Conservation (phyloP, 2,113 vertebrate species). For the Mesembrinibis cayennensis region DNA sequence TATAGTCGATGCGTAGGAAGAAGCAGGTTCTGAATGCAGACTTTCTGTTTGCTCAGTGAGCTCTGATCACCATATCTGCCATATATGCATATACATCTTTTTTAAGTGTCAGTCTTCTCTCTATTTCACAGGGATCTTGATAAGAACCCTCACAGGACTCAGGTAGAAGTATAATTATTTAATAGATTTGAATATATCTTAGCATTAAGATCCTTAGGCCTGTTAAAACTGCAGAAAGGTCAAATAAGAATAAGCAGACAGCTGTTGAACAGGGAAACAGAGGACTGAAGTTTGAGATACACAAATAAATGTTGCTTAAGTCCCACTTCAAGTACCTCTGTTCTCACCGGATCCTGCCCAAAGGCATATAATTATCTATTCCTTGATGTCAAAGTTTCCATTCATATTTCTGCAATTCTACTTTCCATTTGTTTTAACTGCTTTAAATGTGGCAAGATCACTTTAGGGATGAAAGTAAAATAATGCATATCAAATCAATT, state of each 20-base stretch:
- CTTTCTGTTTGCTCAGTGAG: neutral
- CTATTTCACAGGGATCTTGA: neutral
- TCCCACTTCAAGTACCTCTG: neutral
- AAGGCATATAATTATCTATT: neutral
- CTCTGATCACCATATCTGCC: neutral
- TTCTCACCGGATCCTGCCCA: neutral
- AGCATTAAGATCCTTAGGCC: neutral
- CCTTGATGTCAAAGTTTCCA: neutral
- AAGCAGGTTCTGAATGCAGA: neutral
- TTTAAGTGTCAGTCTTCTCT: neutral
- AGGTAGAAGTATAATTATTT: neutral
- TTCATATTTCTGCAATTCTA: neutral
- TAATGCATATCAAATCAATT: conserved; percentile 12
- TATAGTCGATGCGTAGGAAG: neutral
- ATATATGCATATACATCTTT: neutral
- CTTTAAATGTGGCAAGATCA: neutral
- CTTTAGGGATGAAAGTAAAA: neutral
- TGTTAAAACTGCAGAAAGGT: neutral
- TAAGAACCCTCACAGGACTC: neutral
- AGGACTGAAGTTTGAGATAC: neutral
- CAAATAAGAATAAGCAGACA: neutral
- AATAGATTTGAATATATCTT: neutral
- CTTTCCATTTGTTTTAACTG: neutral
- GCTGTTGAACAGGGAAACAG: neutral
- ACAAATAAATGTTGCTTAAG: neutral